Evolutionary conservation across 2,113 vertebrate genomes (phyloP).

Genomic region (Aramus guarauna): DNA sequence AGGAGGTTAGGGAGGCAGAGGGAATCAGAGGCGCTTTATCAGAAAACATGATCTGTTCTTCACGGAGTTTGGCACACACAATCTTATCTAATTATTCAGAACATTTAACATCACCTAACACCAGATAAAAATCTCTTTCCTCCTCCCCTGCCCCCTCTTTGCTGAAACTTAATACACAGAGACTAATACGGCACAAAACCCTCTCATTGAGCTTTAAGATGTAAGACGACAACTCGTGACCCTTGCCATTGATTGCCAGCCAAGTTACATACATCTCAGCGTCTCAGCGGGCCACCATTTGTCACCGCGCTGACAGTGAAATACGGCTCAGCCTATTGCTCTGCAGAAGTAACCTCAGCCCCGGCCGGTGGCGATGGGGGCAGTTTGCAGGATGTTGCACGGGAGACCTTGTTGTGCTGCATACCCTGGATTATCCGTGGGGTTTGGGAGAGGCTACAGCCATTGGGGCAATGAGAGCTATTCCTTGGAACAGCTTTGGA

Average conservation of each 20-base stretch:
- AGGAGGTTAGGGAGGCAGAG: not conserved
- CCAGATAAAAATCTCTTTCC: constrained; percentile 36
- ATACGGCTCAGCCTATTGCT: constrained; percentile 34
- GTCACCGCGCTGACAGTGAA: constrained; percentile 32
- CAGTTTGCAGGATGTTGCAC: not conserved
- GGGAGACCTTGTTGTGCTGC: not conserved
- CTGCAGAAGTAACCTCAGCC: not conserved
- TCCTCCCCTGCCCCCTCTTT: not conserved
- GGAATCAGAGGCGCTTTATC: not conserved
- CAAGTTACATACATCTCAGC: constrained; percentile 39
- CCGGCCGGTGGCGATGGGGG: not conserved
- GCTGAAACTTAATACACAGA: constrained; percentile 52
- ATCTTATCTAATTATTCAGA: constrained; percentile 33
- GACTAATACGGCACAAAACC: constrained; percentile 27
- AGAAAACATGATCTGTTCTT: not conserved
- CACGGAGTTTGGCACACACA: not conserved
- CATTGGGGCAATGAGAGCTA: not conserved
- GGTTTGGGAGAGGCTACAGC: not conserved
- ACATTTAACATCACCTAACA: constrained; percentile 31
- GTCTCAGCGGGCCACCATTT: constrained; percentile 31
- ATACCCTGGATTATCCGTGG: not conserved
- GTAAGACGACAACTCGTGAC: constrained; percentile 23
- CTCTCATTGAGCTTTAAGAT: constrained; percentile 20
- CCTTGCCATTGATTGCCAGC: constrained; percentile 50
- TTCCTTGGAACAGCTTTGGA: not conserved